A percentile compares a stretch with the other conserved stretches of the same genome.
phyloP scores from a whole-genome alignment of 2,888 invertebrate genomes.

The Idaea biselata region DNA sequence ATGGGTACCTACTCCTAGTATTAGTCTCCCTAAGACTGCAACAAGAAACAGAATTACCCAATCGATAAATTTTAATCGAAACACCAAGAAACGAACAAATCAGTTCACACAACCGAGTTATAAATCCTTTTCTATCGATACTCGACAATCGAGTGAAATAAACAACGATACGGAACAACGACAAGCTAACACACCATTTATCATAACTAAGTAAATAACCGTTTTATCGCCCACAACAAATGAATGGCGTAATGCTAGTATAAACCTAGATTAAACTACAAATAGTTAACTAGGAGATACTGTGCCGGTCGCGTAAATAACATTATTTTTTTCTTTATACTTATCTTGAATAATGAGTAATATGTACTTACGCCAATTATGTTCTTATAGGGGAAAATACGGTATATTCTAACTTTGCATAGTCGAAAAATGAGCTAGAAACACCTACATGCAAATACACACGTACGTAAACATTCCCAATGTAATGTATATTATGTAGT shows the following conservation, averaged over 20 bases:
- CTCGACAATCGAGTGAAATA: not conserved
- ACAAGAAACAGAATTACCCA: not conserved
- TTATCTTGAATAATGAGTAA: too few species aligned
- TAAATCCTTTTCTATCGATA: not conserved
- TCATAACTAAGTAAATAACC: conserved; percentile 1
- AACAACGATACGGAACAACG: not conserved
- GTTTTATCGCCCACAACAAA: not conserved
- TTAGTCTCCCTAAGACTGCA: not conserved
- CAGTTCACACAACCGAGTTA: not conserved
- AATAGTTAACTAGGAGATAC: not conserved
- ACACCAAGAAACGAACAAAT: not conserved
- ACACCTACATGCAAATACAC: too few species aligned
- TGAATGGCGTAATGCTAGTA: not conserved
- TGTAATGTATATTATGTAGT: too few species aligned
- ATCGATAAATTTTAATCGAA: not conserved
- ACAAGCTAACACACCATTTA: not conserved
- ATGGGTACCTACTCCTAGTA: too few species aligned
- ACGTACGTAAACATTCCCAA: too few species aligned
- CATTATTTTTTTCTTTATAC: too few species aligned
- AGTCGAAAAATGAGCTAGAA: too few species aligned
- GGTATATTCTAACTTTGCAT: too few species aligned
- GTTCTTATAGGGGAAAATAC: too few species aligned
- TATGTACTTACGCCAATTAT: too few species aligned
- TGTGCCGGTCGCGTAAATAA: too few species aligned
- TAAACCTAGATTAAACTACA: not conserved